Evolutionary conservation across 2,888 invertebrate genomes (phyloP).

Genomic region (Caenorhabditis doughertyi): DNA sequence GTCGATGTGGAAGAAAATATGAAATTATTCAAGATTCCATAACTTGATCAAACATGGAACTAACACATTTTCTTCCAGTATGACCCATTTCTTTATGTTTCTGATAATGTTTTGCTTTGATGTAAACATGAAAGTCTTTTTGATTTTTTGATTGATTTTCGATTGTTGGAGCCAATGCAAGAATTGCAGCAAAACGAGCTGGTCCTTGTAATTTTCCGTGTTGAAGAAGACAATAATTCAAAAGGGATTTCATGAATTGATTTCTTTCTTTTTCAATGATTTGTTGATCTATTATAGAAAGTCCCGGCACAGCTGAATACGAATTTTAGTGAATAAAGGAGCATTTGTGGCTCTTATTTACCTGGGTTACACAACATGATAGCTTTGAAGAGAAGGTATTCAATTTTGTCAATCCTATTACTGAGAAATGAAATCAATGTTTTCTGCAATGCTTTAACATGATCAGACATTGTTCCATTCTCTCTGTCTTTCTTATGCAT

Average conservation of each 20-base stretch:
- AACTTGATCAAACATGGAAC: slow-evolving; percentile 50
- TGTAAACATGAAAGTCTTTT: slow-evolving; percentile 42
- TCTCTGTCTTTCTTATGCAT: slow-evolving; percentile 53
- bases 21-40: slow-evolving; percentile 41
- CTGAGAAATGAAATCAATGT: slow-evolving; percentile 52
- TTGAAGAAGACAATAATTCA: slow-evolving; percentile 52
- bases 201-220: slow-evolving; percentile 49
- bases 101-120: slow-evolving; percentile 47
- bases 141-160: slow-evolving; percentile 44
- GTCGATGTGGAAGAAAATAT: not conserved
- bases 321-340: not conserved
- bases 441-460: slow-evolving; percentile 33
- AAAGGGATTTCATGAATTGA: slow-evolving; percentile 40
- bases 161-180: slow-evolving; percentile 43
- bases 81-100: slow-evolving; percentile 36
- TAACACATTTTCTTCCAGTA: slow-evolving; percentile 35
- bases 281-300: slow-evolving; percentile 26
- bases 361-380: slow-evolving; percentile 56
- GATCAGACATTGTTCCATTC: slow-evolving; percentile 16
- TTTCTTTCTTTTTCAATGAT: slow-evolving; percentile 55
- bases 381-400: slow-evolving; percentile 50
- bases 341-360: not conserved
- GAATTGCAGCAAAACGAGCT: slow-evolving; percentile 42
- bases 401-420: slow-evolving; percentile 47
- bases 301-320: slow-evolving; percentile 50